Evolutionary conservation across 2,888 invertebrate species (phyloP).

Genomic region (Drosophila merina): DNA sequence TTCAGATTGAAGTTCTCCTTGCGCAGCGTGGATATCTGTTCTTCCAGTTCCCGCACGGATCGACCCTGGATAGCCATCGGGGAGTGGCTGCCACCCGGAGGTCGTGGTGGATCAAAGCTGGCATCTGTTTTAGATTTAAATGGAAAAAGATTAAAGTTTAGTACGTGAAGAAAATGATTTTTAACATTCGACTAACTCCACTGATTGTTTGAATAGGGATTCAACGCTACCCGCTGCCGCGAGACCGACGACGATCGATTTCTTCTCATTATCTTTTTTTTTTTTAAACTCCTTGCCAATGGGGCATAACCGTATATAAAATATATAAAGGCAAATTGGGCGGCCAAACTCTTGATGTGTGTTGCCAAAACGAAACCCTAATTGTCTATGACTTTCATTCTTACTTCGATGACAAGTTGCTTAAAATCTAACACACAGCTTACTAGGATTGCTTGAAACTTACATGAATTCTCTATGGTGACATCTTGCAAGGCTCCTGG

Average conservation of each 20-base stretch:
- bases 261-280: constrained; percentile 7
- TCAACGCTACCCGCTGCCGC: background rate
- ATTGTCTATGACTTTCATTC: constrained; percentile 7
- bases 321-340: constrained; percentile 48
- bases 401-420: background rate
- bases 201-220: background rate
- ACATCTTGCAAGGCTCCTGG: constrained; percentile 89
- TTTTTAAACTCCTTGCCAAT: background rate
- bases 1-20: constrained; percentile 97
- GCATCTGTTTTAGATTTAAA: constrained; percentile 33
- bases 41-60: constrained; percentile 95
- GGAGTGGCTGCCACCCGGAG: constrained; percentile 62
- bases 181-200: constrained; percentile 2
- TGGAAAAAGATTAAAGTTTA: background rate
- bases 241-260: constrained; percentile 7
- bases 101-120: constrained; percentile 61
- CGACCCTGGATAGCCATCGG: constrained; percentile 86
- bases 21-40: constrained; percentile 91
- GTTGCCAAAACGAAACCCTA: constrained; percentile 41
- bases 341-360: constrained; percentile 43
- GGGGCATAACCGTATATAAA: constrained; percentile 17
- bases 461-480: constrained; percentile 85
- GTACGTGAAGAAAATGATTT: background rate
- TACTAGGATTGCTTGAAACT: constrained; percentile 54
- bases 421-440: background rate